Base-by-base conservation (phyloP, 2,888 invertebrate species). In the Temnothorax ravouxi region DNA sequence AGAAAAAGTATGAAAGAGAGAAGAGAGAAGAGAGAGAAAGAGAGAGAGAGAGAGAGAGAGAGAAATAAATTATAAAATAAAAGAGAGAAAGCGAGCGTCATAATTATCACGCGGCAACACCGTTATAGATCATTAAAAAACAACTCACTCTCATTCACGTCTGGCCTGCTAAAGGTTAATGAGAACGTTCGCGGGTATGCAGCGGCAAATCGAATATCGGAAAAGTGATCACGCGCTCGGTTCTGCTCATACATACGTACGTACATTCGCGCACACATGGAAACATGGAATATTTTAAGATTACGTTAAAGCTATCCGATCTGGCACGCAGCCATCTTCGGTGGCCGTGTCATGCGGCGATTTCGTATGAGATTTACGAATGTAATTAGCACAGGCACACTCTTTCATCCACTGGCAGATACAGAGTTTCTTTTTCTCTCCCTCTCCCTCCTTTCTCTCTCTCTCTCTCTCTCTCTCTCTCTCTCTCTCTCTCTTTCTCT, bases 301-400 rank as follows among this genome's bases (percentile, higher is more conserved):
- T 75, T 59, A 72, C 59, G 81, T 84, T 81, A 82, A 82, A 82
- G 54, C 64, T 82, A 66, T 82, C 38, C 79, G 82, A 79, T 77
- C 47, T 64, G 77, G 66, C 79, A 52, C 21, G 44, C 44, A 47
- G 74, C 61, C 83, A 67, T 71, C 67, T 69, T 69, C 29, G 29
- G 15, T 52, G 52, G 21, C 47, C 41, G 62, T 34, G 50, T 59
- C 34, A 52, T 44, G 54, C 44, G 44, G 47, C 59, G 77, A 61
- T 79, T 61, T 81, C 50, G 47, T 67, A 62, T 52, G 69, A 67
- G 83, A 85, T 86, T 81, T 81, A 81, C 62, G 59, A 76, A 62
- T 50, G 77, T 79, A 79, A 79, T 79, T 79, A 79, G 79, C 72
- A 18, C 74, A 47, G 44, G 34, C 54, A 21, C 56, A 59, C 56